These are phyloP conservation scores for Dendrocopos noguchii DNA, from an alignment of 2,113 vertebrate genomes.

Conservation along the genomic window DNA sequence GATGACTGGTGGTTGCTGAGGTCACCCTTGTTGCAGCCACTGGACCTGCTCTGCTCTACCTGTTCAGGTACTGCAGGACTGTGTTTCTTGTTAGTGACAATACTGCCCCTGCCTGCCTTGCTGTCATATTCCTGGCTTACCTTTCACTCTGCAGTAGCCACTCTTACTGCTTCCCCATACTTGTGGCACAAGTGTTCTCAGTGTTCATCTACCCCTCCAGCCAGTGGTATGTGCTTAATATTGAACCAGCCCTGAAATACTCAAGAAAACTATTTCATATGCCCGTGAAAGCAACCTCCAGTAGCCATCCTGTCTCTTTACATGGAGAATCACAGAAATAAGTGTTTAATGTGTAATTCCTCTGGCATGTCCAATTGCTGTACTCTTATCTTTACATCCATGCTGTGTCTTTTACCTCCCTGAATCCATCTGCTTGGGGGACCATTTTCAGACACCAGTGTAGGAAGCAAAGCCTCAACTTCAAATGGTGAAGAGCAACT, in stretches of 20 bases:
- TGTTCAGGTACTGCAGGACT: not conserved
- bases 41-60: not conserved
- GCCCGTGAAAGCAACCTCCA: not conserved
- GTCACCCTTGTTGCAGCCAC: not conserved
- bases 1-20: accelerated
- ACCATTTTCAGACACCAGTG: not conserved
- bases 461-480: not conserved
- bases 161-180: not conserved
- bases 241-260: not conserved
- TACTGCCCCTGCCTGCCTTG: not conserved
- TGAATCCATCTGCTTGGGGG: not conserved
- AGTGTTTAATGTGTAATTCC: not conserved
- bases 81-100: not conserved
- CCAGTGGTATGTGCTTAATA: not conserved
- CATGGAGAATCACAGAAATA: not conserved
- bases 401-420: not conserved
- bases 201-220: not conserved
- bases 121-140: not conserved
- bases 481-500: not conserved
- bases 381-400: not conserved
- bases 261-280: not conserved
- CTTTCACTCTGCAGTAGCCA: not conserved
- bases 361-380: not conserved
- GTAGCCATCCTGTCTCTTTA: not conserved
- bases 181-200: not conserved